phyloP scores from a whole-genome alignment of 2,113 vertebrate species.

The Sorex fumeus region DNA sequence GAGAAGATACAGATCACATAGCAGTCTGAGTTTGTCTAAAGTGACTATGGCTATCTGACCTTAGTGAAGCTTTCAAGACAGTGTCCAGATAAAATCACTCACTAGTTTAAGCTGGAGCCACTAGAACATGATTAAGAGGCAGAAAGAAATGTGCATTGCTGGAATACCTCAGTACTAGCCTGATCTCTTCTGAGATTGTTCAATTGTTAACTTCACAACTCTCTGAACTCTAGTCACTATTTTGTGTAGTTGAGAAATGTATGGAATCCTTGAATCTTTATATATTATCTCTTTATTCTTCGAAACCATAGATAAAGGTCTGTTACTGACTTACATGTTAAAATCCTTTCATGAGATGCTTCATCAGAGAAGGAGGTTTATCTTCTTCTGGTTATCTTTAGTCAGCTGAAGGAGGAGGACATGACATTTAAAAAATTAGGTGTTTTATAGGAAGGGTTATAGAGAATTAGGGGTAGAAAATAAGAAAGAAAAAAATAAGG shows the following conservation, averaged over 20 bases:
- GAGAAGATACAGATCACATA: rapidly evolving
- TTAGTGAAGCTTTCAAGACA: neutral
- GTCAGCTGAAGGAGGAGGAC: neutral
- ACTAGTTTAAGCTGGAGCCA: constrained; percentile 18
- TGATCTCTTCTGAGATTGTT: constrained; percentile 16
- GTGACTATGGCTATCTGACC: neutral
- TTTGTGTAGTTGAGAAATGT: constrained; percentile 16
- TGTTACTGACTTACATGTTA: neutral
- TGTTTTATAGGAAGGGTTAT: neutral
- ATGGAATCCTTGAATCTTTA: constrained; percentile 12
- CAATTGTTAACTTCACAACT: constrained; percentile 31
- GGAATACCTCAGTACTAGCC: neutral
- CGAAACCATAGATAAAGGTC: neutral
- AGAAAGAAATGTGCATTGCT: neutral
- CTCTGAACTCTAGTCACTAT: constrained; percentile 20
- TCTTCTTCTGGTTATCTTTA: neutral
- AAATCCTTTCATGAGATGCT: neutral
- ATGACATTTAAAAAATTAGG: neutral
- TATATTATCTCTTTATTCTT: neutral
- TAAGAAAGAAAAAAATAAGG: neutral
- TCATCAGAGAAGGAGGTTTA: neutral
- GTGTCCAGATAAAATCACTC: neutral
- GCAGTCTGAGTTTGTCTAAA: neutral
- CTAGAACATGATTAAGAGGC: constrained; percentile 10
- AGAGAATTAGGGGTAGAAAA: too few relatives aligned